Evolutionary conservation across 2,888 invertebrate species (phyloP).

Genomic region (Perizoma flavofasciatum): DNA sequence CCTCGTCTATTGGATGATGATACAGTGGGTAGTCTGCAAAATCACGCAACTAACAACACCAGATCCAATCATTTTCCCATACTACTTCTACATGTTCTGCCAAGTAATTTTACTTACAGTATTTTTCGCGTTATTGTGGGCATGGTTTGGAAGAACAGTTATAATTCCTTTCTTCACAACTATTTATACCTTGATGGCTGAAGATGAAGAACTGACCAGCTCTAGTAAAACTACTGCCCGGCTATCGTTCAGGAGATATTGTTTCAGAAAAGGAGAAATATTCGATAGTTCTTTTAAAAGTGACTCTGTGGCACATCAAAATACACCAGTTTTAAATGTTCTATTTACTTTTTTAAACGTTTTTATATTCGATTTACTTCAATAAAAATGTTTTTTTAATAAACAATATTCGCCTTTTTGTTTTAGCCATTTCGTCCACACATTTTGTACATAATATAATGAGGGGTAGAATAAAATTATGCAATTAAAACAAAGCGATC

Average conservation of each 20-base stretch:
- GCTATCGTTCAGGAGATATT: constrained; percentile 64
- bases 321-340: constrained; percentile 10
- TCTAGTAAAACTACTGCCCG: constrained; percentile 36
- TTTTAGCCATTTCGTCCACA: not conserved
- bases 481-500: no score
- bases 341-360: constrained; percentile 2
- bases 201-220: constrained; percentile 1
- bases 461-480: no score
- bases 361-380: constrained; percentile 13
- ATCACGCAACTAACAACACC: constrained; percentile 62
- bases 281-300: constrained; percentile 56
- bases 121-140: constrained; percentile 58
- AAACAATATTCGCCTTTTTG: not conserved
- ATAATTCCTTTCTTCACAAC: constrained; percentile 59
- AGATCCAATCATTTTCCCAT: constrained; percentile 69
- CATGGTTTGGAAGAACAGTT: constrained; percentile 53
- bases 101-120: constrained; percentile 63
- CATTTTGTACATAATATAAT: not conserved
- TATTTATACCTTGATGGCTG: constrained; percentile 46
- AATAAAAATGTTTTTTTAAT: constrained; percentile 2
- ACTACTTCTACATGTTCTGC: constrained; percentile 71
- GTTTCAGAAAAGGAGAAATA: constrained; percentile 73
- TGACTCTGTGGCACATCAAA: constrained; percentile 12
- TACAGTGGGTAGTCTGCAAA: constrained; percentile 73
- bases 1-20: constrained; percentile 67